Evolutionary conservation across 2,113 vertebrate species (phyloP).

Genomic region (Ophthalmolycus amberensis): DNA sequence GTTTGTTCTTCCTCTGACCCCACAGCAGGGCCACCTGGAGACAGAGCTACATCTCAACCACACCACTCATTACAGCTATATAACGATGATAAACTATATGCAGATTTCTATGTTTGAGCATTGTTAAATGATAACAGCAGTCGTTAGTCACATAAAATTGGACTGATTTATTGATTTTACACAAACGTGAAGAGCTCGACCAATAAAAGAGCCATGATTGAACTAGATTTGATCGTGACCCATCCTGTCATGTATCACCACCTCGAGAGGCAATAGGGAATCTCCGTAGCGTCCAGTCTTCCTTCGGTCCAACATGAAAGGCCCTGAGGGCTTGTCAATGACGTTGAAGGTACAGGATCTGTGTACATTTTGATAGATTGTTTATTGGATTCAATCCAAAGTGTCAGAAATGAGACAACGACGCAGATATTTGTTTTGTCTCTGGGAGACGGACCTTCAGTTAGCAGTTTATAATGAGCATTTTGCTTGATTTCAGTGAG

Average conservation of each 20-base stretch:
- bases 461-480: neutral
- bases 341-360: no score
- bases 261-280: neutral
- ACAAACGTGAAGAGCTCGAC: neutral
- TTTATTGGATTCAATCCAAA: neutral
- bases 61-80: neutral
- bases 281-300: neutral
- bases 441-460: neutral
- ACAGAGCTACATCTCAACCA: neutral
- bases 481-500: neutral
- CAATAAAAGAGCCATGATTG: neutral
- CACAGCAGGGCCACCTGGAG: constrained; percentile 77
- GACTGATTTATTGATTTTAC: neutral
- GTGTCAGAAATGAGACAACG: neutral
- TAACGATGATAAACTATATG: neutral
- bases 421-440: no score
- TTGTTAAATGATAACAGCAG: neutral
- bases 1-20: constrained; percentile 81
- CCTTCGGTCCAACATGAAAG: neutral
- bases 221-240: neutral
- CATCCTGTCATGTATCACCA: no score
- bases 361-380: no score
- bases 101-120: neutral
- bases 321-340: no score
- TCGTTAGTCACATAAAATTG: neutral